Evolutionary conservation across 2,113 vertebrate species (phyloP), one percentile per base, ranked within the genome.

Genomic region (Nibea coibor): DNA sequence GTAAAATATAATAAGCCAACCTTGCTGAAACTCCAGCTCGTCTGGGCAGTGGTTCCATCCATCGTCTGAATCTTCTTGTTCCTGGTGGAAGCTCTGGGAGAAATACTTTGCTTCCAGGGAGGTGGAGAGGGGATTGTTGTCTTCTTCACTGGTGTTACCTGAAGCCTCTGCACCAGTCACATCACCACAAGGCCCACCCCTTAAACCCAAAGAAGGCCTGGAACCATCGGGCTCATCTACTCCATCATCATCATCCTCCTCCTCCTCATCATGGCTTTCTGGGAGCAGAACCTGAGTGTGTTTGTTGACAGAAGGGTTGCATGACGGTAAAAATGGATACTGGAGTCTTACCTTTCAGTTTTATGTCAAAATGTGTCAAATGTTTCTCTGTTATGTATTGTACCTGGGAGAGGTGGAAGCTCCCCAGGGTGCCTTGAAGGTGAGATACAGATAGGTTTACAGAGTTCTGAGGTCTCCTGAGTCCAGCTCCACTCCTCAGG

Each of bases 31-130:
- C 58, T 94, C 90, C 31, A 81, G 70, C 51, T 87, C 85, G n/a
- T 92, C 93, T 6, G 93, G 91, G n/a, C 89, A 81, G 14, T 88
- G 54, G 84, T 83, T 90, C 94, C 94, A 94, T 5, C 63, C 74
- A 26, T 94, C 93, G 35, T 92, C 91, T 4, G 83, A 83, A 35
- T 92, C 91, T 15, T 88, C 87, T 1, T 54, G 91, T 51, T 93
- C 93, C 45, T 83, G 92, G 62, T 93, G 87, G 68, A 88, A 89
- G 76, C 91, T 88, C 87, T 96, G 95, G 74, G 95, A 96, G 78
- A 96, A 93, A 77, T 96, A 96, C 58, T 91, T 86, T 53, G 95
- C 83, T 74, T 95, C 88, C 72, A 97, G 91, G 70, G 95, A 93
- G 19, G 86, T 51, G 47, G 87, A 86, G 4, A 84, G 88, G 31